Evolutionary conservation across 2,888 invertebrate species (phyloP).

Genomic region (Papilio demoleus): DNA sequence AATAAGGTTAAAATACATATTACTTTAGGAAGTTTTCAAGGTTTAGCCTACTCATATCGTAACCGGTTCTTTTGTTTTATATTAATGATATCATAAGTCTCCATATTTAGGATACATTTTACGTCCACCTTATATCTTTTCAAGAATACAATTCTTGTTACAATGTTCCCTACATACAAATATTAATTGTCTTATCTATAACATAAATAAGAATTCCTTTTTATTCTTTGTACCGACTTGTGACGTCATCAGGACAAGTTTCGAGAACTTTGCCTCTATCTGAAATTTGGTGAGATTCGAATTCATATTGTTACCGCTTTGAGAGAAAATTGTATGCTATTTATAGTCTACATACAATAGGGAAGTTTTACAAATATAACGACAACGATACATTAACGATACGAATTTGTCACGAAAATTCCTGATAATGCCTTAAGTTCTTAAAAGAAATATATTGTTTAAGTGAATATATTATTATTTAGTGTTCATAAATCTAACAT

Average conservation of each 20-base stretch:
- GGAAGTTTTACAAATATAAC: too few relatives aligned
- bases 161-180: neutral
- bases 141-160: neutral
- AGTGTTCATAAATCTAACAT: neutral
- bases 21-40: conserved; percentile 4
- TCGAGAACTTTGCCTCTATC: too few relatives aligned
- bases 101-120: neutral
- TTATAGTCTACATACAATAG: too few relatives aligned
- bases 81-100: neutral
- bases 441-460: conserved; percentile 10
- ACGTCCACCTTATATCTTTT: neutral
- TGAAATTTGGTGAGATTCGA: too few relatives aligned
- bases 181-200: neutral
- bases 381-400: too few relatives aligned
- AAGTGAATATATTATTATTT: neutral
- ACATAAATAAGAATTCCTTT: neutral
- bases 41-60: neutral
- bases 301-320: too few relatives aligned
- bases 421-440: too few relatives aligned
- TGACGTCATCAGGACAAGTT: neutral
- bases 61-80: conserved; percentile 12
- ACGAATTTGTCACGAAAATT: too few relatives aligned
- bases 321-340: too few relatives aligned
- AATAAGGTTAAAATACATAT: neutral
- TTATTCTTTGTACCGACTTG: neutral